A percentile compares a stretch with the other conserved stretches of the same genome.
These are phyloP conservation scores for Ormyrus thymus DNA, from an alignment of 2,888 invertebrate species.

Conservation along the genomic window DNA sequence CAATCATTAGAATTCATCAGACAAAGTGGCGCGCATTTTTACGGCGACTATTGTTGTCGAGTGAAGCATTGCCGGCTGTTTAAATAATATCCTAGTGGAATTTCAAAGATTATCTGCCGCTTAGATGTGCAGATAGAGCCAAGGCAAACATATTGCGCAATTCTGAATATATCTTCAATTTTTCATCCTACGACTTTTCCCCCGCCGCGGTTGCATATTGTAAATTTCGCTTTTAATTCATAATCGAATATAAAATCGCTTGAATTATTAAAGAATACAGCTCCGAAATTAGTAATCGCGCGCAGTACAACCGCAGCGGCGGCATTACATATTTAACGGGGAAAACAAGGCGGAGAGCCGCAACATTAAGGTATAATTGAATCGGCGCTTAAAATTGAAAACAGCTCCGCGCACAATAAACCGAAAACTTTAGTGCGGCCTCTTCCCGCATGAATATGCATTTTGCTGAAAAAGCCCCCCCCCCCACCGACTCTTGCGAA, in stretches of 20 bases:
- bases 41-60: constrained; percentile 5
- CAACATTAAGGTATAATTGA: constrained; percentile 14
- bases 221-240: too few relatives aligned
- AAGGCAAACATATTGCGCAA: not conserved
- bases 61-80: constrained; percentile 13
- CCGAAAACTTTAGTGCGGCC: constrained; percentile 35
- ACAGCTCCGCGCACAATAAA: constrained; percentile 30
- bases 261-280: constrained; percentile 1
- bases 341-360: not conserved
- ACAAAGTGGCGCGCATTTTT: constrained; percentile 12
- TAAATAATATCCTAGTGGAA: constrained; percentile 27
- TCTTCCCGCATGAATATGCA: not conserved
- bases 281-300: constrained; percentile 32
- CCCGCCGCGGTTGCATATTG: too few relatives aligned
- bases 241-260: not conserved
- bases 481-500: constrained; percentile 1
- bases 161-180: too few relatives aligned
- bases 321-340: not conserved
- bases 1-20: constrained; percentile 40
- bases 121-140: not conserved
- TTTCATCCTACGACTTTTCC: too few relatives aligned
- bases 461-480: too few relatives aligned
- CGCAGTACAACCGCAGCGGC: too few relatives aligned
- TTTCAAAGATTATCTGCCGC: constrained; percentile 4
- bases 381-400: constrained; percentile 20